Evolutionary conservation across 1,140 invertebrate genomes (phyloP).

Genomic region (Zaprionus kolodkinae): DNA sequence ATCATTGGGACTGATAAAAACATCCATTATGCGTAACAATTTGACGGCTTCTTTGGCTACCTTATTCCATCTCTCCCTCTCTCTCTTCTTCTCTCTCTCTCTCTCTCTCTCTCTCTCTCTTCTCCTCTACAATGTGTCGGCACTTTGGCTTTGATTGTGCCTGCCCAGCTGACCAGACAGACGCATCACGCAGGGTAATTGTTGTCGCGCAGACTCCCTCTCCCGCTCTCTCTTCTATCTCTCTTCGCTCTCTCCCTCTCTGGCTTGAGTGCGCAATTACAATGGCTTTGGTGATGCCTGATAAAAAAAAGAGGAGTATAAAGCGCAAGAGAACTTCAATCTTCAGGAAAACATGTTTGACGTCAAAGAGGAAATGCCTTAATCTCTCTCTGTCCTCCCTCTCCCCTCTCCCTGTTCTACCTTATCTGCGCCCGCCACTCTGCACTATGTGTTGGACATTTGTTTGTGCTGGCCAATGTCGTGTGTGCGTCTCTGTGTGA

Average conservation of each 20-base stretch:
- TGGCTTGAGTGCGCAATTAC: slow-evolving; percentile 75
- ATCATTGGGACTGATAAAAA: slow-evolving; percentile 80
- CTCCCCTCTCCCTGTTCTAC: slow-evolving; percentile 13
- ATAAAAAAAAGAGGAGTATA: slow-evolving; percentile 43
- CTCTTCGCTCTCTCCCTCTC: background rate
- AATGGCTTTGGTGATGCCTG: slow-evolving; percentile 54
- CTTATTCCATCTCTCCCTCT: slow-evolving; percentile 37
- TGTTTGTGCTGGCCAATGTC: slow-evolving; percentile 51
- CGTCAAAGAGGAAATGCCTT: slow-evolving; percentile 81
- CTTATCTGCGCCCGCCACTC: slow-evolving; percentile 25
- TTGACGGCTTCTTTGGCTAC: slow-evolving; percentile 82
- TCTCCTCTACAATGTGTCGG: slow-evolving; percentile 37
- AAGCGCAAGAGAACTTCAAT: slow-evolving; percentile 33
- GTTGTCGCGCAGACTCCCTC: slow-evolving; percentile 59
- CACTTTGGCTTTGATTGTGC: slow-evolving; percentile 73
- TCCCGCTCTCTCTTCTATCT: background rate
- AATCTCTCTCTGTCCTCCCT: slow-evolving; percentile 53
- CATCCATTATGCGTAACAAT: slow-evolving; percentile 83
- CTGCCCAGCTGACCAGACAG: slow-evolving; percentile 50
- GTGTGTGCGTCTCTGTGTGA: background rate
- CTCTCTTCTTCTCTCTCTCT: too few relatives aligned
- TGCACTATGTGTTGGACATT: slow-evolving; percentile 51
- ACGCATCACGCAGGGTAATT: slow-evolving; percentile 72
- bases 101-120: slow-evolving; percentile 7
- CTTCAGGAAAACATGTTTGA: slow-evolving; percentile 61